A percentile compares a stretch with the other conserved stretches of the same genome.
These are phyloP conservation scores for Muscicapa striata DNA, from an alignment of 2,797 vertebrate species.

Conservation along the genomic window DNA sequence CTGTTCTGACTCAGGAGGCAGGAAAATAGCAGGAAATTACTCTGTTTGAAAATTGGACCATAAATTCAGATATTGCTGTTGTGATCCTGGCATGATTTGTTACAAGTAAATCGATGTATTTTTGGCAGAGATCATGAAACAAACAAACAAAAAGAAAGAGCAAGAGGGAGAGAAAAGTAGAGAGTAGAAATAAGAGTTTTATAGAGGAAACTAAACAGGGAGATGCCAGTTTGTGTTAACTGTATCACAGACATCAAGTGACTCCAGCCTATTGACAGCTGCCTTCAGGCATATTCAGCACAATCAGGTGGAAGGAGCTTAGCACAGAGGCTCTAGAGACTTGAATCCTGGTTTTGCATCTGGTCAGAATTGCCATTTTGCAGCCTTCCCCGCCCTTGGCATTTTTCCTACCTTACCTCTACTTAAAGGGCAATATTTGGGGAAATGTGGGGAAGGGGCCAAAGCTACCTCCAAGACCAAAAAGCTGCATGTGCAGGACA, in stretches of 20 bases:
- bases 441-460: background rate
- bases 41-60: constrained; percentile 38
- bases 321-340: background rate
- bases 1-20: constrained; percentile 47
- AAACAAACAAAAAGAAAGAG: background rate
- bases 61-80: constrained; percentile 56
- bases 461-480: background rate
- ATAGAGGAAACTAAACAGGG: background rate
- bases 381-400: background rate
- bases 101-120: constrained; percentile 3
- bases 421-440: background rate
- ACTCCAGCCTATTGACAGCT: background rate
- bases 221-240: background rate
- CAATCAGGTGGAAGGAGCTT: background rate
- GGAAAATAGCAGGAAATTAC: constrained; percentile 61
- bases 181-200: background rate
- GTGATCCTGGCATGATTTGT: constrained; percentile 17
- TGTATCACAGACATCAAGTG: background rate
- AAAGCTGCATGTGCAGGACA: background rate
- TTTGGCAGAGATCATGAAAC: constrained; percentile 20
- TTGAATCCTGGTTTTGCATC: background rate
- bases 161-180: background rate
- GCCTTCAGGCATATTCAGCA: background rate
- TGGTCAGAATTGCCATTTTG: background rate
- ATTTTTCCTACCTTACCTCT: background rate